Evolutionary conservation across 2,888 invertebrate genomes (phyloP), one percentile per base, ranked within the genome.

Genomic region (Leucania comma): DNA sequence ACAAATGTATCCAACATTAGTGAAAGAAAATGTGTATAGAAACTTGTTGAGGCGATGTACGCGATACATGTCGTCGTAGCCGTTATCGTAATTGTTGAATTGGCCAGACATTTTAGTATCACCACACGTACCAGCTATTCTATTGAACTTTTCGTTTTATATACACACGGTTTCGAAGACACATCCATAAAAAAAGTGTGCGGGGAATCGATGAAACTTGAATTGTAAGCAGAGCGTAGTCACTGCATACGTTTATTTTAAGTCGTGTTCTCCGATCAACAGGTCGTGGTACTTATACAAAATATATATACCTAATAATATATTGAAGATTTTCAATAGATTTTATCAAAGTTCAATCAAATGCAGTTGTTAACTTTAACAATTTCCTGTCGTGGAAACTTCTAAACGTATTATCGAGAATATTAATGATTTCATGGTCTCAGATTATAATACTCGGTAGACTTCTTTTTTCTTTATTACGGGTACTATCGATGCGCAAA

Each of bases 401-500:
- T 62, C 53, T 59, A 56, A 50, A 22, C 58, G 70, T 76, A 60
- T 9, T 64, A 64, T 77, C 60, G 24, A 24, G 56, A 69, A 69
- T 78, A 78, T 69, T 64, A 67, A 81, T 78, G 57, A 70, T 65
- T 78, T 70, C 78, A 73, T 58, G 69, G 69, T 67, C 48, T 50
- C 22, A 42, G 64, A 78, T 75, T 46, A 72, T 48, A 64, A 75
- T 80, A 61, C 53, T 38, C 54, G 59, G 60, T 64, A 46, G 4
- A 20, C 53, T 59, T 68, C 51, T 54, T 79, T 78, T 83, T 74
- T 73, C 22, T 62, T 51, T 71, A 61, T 73, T 68, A 46, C 32
- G 51, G 46, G 70, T 72, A 67, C 69, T 77, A 79, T 81, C 81
- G 75, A 65, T 66, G 73, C 72, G 73, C 62, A 77, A 77, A 81